Conservation (phyloP, 1,140 invertebrate genomes). For the Hylaeus volcanicus region DNA sequence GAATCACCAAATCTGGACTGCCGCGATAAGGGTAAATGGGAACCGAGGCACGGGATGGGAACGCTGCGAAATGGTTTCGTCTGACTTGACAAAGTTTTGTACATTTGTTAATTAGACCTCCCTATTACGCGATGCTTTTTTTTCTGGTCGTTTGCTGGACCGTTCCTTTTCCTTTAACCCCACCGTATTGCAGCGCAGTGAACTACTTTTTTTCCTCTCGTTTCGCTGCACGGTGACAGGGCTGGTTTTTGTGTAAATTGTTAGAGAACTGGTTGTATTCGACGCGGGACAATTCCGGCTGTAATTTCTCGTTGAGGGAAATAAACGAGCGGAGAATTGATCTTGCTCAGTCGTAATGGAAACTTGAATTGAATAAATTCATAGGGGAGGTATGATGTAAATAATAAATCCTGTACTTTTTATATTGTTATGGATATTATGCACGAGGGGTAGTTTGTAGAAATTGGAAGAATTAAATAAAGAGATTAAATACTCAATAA, state of each 20-base stretch:
- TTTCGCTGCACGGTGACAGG: slow-evolving; percentile 1
- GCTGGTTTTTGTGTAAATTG: neutral
- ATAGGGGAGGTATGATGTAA: too few species aligned
- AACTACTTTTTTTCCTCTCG: slow-evolving; percentile 17
- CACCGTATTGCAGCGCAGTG: slow-evolving; percentile 19
- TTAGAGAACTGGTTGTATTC: neutral
- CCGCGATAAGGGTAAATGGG: slow-evolving; percentile 20
- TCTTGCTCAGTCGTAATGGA: neutral
- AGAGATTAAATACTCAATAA: too few species aligned
- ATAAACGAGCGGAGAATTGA: neutral
- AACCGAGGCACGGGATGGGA: neutral
- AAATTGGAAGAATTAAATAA: too few species aligned
- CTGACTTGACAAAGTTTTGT: slow-evolving; percentile 44
- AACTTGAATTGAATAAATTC: too few species aligned
- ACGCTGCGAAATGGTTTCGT: slow-evolving; percentile 32
- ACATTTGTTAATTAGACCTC: slow-evolving; percentile 47
- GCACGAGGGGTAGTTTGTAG: too few species aligned
- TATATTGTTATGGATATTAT: too few species aligned
- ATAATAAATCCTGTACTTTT: too few species aligned
- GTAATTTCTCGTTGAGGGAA: neutral
- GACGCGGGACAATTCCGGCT: neutral
- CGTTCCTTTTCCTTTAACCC: slow-evolving; percentile 21
- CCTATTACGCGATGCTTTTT: slow-evolving; percentile 24
- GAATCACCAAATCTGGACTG: slow-evolving; percentile 36
- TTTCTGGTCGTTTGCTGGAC: slow-evolving; percentile 29